Percentiles rank a stretch among this genome's conserved stretches.
Evolutionary conservation across 2,797 vertebrate genomes (phyloP).

Genomic region (Sebastes goodei): DNA sequence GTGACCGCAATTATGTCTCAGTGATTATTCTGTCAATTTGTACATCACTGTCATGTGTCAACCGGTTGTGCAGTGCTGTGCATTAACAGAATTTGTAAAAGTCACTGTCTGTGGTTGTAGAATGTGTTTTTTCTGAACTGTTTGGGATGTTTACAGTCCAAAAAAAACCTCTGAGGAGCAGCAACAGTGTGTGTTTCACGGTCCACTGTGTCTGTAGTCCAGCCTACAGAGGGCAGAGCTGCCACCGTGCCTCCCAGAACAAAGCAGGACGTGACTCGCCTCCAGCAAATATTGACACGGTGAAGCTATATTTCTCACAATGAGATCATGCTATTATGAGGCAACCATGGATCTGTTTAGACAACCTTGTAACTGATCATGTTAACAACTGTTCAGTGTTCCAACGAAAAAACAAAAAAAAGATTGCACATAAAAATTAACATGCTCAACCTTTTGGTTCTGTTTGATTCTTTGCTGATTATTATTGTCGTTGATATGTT

Average conservation of each 20-base stretch:
- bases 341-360: background rate
- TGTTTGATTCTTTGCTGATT: background rate
- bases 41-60: background rate
- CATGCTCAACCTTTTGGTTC: background rate
- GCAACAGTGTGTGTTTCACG: background rate
- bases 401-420: background rate
- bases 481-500: background rate
- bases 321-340: constrained; percentile 39
- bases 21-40: background rate
- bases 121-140: background rate
- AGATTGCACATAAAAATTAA: constrained; percentile 7
- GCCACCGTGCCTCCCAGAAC: constrained; percentile 7
- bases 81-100: background rate
- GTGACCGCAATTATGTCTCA: background rate
- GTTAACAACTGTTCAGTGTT: background rate
- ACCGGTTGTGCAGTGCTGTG: background rate
- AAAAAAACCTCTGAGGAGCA: background rate
- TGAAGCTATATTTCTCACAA: constrained; percentile 57
- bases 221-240: constrained; percentile 16
- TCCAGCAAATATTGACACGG: constrained; percentile 66
- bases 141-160: background rate
- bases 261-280: constrained; percentile 19
- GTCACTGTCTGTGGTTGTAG: background rate
- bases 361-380: background rate
- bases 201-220: background rate